Evolutionary conservation across 1,140 invertebrate genomes (phyloP).

Genomic region (Choristoneura fumiferana): DNA sequence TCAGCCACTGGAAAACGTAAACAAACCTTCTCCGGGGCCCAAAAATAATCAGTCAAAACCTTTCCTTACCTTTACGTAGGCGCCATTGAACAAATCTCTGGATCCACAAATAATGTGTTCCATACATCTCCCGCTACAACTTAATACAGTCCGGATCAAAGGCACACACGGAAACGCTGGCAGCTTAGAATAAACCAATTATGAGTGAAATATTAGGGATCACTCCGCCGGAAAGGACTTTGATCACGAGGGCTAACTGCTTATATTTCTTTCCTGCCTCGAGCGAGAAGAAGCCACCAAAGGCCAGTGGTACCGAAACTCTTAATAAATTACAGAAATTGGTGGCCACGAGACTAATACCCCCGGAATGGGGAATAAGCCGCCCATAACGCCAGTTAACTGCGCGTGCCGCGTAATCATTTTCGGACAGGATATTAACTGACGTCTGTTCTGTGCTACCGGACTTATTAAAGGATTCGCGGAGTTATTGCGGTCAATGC

Average conservation of each 20-base stretch:
- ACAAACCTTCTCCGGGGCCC: no score
- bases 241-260: slow-evolving; percentile 63
- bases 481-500: slow-evolving; percentile 29
- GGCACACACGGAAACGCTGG: slow-evolving; percentile 70
- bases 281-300: slow-evolving; percentile 65
- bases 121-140: slow-evolving; percentile 65
- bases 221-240: slow-evolving; percentile 64
- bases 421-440: slow-evolving; percentile 71
- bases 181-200: slow-evolving; percentile 78
- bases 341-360: slow-evolving; percentile 73
- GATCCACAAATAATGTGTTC: slow-evolving; percentile 62
- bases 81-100: slow-evolving; percentile 57
- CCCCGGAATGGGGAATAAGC: slow-evolving; percentile 70
- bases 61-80: slow-evolving; percentile 29
- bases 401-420: slow-evolving; percentile 69
- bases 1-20: no score
- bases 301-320: slow-evolving; percentile 34
- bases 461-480: slow-evolving; percentile 63
- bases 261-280: slow-evolving; percentile 62
- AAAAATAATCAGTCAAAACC: slow-evolving; percentile 1
- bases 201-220: slow-evolving; percentile 78
- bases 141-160: slow-evolving; percentile 77
- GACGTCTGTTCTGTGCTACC: slow-evolving; percentile 63
- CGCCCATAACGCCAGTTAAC: slow-evolving; percentile 69
- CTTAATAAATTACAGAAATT: slow-evolving; percentile 75